Evolutionary conservation across 2,888 invertebrate genomes (phyloP), one percentile per base, ranked within the genome.

Genomic region (Falcaria lacertinaria): DNA sequence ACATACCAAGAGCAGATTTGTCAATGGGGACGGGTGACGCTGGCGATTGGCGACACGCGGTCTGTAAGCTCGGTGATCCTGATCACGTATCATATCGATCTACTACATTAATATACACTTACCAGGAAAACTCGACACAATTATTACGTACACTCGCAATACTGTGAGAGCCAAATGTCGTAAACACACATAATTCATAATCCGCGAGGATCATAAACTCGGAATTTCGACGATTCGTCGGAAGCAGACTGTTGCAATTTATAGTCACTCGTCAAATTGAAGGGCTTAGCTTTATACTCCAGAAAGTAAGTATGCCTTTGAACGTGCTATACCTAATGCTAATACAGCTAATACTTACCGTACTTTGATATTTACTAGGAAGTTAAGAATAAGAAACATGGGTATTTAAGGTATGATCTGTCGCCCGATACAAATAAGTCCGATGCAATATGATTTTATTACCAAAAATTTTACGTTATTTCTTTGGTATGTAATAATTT

Each of bases 21-120:
- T 60, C 51, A 59, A 58, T 51, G 53, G 52, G 49, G 43, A 50
- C 45, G 47, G 43, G 53, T 54, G 58, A 60, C 59, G 57, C n/a
- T 56, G 56, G 43, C 53, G 44, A 36, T 52, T 36, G 76, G 78
- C 80, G 82, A 69, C 80, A 77, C 57, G 77, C 82, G 56, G 82
- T 81, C 83, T 82, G 59, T 59, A 58, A 67, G 11, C 11, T 28
- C 28, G 3, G 28, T 28, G 28, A 28, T 56, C 59, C 49, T 64
- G 53, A 65, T 60, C 58, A 48, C 55, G 47, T 47, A n/a, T n/a
- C n/a, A n/a, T n/a, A n/a, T n/a, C n/a, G n/a, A n/a, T 49, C 54
- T 54, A 60, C 57, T 50, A 52, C 28, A 28, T 28, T 42, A 42
- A 42, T 55, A 60, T 61, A 57, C 58, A 57, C 50, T 50, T 52